These are phyloP conservation scores for Antitype chi DNA, from an alignment of 2,888 invertebrate genomes.

Conservation along the genomic window DNA sequence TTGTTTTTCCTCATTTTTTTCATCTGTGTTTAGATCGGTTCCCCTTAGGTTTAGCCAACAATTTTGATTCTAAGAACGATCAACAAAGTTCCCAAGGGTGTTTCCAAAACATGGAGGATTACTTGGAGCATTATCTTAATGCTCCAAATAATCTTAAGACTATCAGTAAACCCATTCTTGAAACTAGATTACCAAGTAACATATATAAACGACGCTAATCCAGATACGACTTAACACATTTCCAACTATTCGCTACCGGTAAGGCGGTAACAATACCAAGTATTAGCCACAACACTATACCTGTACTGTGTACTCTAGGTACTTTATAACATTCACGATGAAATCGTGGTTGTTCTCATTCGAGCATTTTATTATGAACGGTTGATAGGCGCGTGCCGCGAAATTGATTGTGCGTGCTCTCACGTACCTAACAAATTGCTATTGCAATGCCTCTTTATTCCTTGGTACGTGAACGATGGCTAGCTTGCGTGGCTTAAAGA, in stretches of 20 bases:
- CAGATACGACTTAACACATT: constrained; percentile 49
- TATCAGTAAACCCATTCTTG: not conserved
- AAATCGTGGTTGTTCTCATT: constrained; percentile 66
- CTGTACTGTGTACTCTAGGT: not conserved
- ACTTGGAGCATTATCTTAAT: not conserved
- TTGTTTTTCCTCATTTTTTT: too few relatives aligned
- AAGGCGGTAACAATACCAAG: constrained; percentile 48
- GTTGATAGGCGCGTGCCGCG: constrained; percentile 80
- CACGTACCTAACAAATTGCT: constrained; percentile 83
- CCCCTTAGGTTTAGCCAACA: not conserved
- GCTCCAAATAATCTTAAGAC: not conserved
- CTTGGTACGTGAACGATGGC: constrained; percentile 69
- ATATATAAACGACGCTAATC: constrained; percentile 32
- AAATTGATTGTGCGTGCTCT: constrained; percentile 82
- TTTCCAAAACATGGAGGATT: constrained; percentile 5
- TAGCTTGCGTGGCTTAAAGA: constrained; percentile 62
- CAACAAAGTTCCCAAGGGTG: not conserved
- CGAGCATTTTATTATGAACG: constrained; percentile 76
- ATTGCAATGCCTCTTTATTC: constrained; percentile 75
- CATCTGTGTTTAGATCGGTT: too few relatives aligned
- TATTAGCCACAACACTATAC: constrained; percentile 37
- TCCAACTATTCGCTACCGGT: constrained; percentile 32
- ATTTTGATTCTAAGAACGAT: not conserved
- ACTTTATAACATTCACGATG: constrained; percentile 38
- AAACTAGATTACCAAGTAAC: constrained; percentile 25